Evolutionary conservation across 1,140 invertebrate species (phyloP).

Genomic region (Venturia canescens): DNA sequence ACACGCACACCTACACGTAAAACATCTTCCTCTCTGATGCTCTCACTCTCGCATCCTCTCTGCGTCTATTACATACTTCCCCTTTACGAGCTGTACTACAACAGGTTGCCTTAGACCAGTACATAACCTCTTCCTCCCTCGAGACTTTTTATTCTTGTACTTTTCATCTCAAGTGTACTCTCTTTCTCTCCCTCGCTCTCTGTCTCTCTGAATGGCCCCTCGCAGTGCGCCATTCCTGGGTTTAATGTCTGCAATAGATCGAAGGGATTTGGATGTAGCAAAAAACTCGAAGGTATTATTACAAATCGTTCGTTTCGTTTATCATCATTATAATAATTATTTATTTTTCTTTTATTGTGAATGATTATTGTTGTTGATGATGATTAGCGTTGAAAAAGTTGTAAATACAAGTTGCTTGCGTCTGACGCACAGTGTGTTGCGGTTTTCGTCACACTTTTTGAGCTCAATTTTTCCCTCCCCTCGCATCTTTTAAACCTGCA

Average conservation of each 20-base stretch:
- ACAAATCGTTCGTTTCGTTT: not conserved
- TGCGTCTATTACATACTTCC: conserved; percentile 26
- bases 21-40: not conserved
- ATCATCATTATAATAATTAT: not conserved
- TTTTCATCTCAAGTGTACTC: conserved; percentile 2
- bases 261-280: not conserved
- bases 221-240: not conserved
- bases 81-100: conserved; percentile 15
- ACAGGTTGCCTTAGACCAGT: conserved; percentile 19
- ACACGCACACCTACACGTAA: no score
- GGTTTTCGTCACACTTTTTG: not conserved
- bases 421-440: not conserved
- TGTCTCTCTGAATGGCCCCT: not conserved
- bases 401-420: not conserved
- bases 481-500: not conserved
- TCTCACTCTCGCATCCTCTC: conserved; percentile 21
- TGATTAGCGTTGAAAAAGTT: not conserved
- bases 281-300: not conserved
- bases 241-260: not conserved
- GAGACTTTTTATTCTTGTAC: not conserved
- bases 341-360: not conserved
- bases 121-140: not conserved
- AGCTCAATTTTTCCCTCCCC: not conserved
- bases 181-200: no score
- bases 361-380: no score